A percentile compares a stretch with the other conserved stretches of the same genome.
Evolutionary conservation across 2,888 invertebrate species (phyloP).

Genomic region (Notodonta dromedarius): DNA sequence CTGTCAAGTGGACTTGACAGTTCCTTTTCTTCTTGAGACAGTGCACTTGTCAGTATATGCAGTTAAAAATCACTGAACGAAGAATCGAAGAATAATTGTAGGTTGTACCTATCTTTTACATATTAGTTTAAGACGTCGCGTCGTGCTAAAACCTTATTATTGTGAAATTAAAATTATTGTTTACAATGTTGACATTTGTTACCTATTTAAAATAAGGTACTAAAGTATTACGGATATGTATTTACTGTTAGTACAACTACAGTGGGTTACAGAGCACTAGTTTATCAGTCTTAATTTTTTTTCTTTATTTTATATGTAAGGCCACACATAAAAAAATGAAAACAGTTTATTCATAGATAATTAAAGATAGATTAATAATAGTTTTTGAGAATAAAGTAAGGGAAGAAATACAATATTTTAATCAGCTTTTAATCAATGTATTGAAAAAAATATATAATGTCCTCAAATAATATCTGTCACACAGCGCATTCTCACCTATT

Average conservation of each 20-base stretch:
- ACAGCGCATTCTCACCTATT: constrained; percentile 71
- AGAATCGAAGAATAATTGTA: too few relatives aligned
- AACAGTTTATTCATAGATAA: constrained; percentile 18
- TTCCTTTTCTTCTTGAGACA: too few relatives aligned
- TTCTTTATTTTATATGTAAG: constrained; percentile 24
- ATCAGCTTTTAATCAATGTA: not conserved
- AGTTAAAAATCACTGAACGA: too few relatives aligned
- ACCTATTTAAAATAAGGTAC: constrained; percentile 24
- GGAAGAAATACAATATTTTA: not conserved
- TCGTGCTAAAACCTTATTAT: too few relatives aligned
- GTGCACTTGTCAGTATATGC: too few relatives aligned
- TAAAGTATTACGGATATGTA: constrained; percentile 11
- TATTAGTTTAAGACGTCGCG: too few relatives aligned
- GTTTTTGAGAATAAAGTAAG: constrained; percentile 17
- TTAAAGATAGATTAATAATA: not conserved
- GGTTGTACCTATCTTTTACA: too few relatives aligned
- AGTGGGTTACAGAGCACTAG: constrained; percentile 25
- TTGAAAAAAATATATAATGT: constrained; percentile 9
- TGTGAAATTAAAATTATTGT: too few relatives aligned
- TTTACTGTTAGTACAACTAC: constrained; percentile 7
- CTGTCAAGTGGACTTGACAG: too few relatives aligned
- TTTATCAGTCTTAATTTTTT: constrained; percentile 38
- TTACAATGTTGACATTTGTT: not conserved
- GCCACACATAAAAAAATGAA: constrained; percentile 31
- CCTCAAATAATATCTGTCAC: constrained; percentile 50